A percentile compares a stretch with the other conserved stretches of the same genome.
Conservation (phyloP, 2,113 vertebrate genomes). For the Balaeniceps rex region DNA sequence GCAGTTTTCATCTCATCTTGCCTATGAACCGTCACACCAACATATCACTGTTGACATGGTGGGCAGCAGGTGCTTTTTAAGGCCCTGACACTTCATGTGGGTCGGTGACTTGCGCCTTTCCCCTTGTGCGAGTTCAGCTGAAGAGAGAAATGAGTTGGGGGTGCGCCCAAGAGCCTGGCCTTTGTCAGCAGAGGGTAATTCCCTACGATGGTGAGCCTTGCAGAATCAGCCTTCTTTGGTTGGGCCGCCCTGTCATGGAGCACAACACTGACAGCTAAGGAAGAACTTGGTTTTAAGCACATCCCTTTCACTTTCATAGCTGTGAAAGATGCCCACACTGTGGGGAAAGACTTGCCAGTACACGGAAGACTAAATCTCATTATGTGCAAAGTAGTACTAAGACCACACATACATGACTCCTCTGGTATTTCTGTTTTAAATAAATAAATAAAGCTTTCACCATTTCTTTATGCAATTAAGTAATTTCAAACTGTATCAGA, state of each 20-base stretch:
- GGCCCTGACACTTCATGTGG: background rate
- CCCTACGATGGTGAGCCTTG: accelerated
- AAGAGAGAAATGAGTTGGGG: background rate
- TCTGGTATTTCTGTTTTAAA: background rate
- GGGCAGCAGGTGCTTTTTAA: background rate
- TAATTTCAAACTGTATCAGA: background rate
- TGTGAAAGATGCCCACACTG: background rate
- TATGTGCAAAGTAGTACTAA: background rate
- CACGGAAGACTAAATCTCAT: background rate
- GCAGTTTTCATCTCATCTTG: background rate
- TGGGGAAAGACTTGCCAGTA: background rate
- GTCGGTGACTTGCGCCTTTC: background rate
- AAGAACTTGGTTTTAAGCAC: background rate
- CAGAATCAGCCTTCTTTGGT: background rate
- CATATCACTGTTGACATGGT: background rate
- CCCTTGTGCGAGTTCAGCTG: background rate
- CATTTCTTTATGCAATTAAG: background rate
- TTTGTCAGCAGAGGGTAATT: background rate
- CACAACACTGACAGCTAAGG: background rate
- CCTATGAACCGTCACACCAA: background rate
- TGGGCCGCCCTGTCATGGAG: background rate
- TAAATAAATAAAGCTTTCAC: background rate
- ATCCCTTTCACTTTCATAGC: background rate
- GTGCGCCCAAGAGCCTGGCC: background rate
- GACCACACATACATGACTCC: background rate